phyloP scores from a whole-genome alignment of 2,113 vertebrate genomes.

The Epinephelus fuscoguttatus region DNA sequence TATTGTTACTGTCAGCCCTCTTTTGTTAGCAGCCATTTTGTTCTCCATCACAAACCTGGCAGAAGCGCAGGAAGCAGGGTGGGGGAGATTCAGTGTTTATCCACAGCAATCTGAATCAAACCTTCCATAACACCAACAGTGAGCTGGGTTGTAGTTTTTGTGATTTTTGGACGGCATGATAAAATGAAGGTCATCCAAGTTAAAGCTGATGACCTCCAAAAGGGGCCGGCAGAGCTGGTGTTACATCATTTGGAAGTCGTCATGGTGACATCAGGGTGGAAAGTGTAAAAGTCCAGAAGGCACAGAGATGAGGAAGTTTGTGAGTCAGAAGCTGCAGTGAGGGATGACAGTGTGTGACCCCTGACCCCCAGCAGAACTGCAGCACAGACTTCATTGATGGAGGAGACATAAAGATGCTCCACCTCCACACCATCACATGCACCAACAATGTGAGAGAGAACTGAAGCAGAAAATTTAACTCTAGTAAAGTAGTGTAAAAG shows the following conservation, averaged over 20 bases:
- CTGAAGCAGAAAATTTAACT: background rate
- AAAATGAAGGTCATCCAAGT: background rate
- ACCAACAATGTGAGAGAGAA: background rate
- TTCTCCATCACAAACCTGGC: background rate
- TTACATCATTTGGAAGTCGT: background rate
- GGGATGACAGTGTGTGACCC: slow-evolving; percentile 14
- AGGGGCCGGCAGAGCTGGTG: background rate
- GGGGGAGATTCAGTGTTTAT: background rate
- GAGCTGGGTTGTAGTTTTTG: background rate
- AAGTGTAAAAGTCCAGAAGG: background rate
- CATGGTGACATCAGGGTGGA: background rate
- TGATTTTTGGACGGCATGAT: background rate
- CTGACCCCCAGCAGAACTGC: slow-evolving; percentile 18
- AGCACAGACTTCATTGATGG: background rate
- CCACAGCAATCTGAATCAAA: background rate
- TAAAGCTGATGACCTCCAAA: background rate
- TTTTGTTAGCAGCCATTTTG: background rate
- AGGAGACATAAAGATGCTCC: background rate
- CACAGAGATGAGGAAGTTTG: background rate
- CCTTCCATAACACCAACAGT: background rate
- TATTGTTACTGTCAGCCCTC: background rate
- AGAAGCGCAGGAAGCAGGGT: background rate
- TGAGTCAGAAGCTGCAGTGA: slow-evolving; percentile 29
- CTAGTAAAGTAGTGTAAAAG: too few relatives aligned
- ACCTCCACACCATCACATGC: background rate